Evolutionary conservation across 2,888 invertebrate genomes (phyloP), one percentile per base, ranked within the genome.

Genomic region (Hesperia comma): DNA sequence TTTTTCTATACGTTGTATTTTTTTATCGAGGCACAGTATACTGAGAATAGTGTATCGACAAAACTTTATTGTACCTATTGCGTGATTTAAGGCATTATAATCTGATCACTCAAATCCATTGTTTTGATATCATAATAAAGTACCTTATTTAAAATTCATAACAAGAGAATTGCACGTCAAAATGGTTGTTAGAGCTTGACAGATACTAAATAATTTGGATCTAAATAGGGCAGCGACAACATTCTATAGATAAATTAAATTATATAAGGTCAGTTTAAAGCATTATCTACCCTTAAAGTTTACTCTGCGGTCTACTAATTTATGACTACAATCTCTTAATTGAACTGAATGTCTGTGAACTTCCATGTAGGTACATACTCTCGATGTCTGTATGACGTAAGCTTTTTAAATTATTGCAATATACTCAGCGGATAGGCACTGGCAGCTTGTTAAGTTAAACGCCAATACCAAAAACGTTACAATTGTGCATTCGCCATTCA

Each of bases 401-500:
- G 40, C 21, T 17, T 43, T 14, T 54, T 14, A 14, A 32, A 41
- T 54, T 43, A 62, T 33, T 56, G 55, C 63, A 56, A 33, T 43
- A 3, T 46, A 15, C 54, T 51, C 12, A 26, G 43, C 53, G 15
- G 17, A 46, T 41, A 15, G 10, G 17, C n/a, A n/a, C n/a, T n/a
- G n/a, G n/a, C 19, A 53, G 53, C 66, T 66, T 60, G 54, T 66
- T 66, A 66, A 66, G 37, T 66, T 60, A 43, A 58, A 53, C 33
- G 60, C 60, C 43, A 43, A 51, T 21, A 66, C 66, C 66, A 66
- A 66, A 60, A 66, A 60, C 66, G 66, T 60, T 54, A 55, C 60
- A 46, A 66, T 60, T 60, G 66, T 66, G 66, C 66, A 66, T 66
- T 66, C 60, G 60, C 19, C 46, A 41, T 54, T 54, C 66, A 66